Evolutionary conservation across 1,140 invertebrate genomes (phyloP), one percentile per base, ranked within the genome.

Genomic region (Drosophila sulfurigaster): DNA sequence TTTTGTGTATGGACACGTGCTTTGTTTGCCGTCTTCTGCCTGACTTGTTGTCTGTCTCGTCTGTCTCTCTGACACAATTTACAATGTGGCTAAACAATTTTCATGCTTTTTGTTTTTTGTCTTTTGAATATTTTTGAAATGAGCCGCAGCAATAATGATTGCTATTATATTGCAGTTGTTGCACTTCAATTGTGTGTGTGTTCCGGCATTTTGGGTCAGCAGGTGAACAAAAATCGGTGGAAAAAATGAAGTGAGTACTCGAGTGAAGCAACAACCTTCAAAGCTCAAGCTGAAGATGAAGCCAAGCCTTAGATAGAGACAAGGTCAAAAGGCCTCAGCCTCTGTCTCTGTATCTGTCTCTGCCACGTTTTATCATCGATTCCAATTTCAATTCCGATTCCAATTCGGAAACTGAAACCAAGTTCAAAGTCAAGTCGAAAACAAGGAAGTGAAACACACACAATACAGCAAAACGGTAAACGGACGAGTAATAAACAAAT

Each of bases 381-480:
- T 46, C 11, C 49, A 56, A 28, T 43, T 38, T 5, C 49, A 64
- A 60, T 25, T 52, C 51, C n/a, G 16, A 30, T 41, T 51, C 16
- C 15, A 3, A 54, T 7, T 5, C 54, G 20, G 30, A 56, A 49
- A 30, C 30, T 3, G 5, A 45, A 62, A 58, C 51, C 74, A 83
- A 85, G 81, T 83, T 85, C 81, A 83, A 85, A 75, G 81, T 65
- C 81, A 58, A 77, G 6, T 48, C 30, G 13, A 48, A 35, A 30
- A 43, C 52, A 58, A 65, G 48, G 56, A 63, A 78, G 62, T 49
- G 32, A 75, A 25, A 25, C 3, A 79, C 41, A 13, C n/a, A n/a
- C 41, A 10, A 38, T 10, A 38, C 35, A 4, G 13, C 49, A 75
- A 68, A 35, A 32, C 30, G 54, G 41, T 25, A 25, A 67, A 60